Evolutionary conservation across 1,140 invertebrate species (phyloP), one percentile per base, ranked within the genome.

Genomic region (Drosophila yakuba): DNA sequence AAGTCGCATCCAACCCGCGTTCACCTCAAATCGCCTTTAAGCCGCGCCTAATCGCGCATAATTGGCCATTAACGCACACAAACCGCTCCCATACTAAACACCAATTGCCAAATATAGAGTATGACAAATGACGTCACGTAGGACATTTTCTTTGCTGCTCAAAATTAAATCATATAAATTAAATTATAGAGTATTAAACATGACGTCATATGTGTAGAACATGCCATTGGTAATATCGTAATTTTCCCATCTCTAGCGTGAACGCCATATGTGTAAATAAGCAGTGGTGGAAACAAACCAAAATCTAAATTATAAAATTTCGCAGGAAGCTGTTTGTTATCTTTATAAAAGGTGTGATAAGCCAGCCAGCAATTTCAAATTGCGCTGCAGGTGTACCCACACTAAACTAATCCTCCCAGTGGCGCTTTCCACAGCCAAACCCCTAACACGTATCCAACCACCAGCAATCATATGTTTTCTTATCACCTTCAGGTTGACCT

Each of bases 401-500:
- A 0, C 28, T 4, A 43, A 54, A 0, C 28, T 4, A 43, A 54
- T 12, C 2, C 4, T 8, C 12, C 35, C 17, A 15, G n/a, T 23
- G 2, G 14, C 11, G 25, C 23, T 23, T 23, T 36, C 23, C 12
- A n/a, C 6, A 8, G 25, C 14, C 17, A 17, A 39, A 32, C 43
- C 32, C 32, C 38, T 59, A 28, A 52, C 55, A 32, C 69, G 43
- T 45, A 64, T 12, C 1, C 56, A 44, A 7, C 12, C 20, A 44
- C 39, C 36, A 14, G 4, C 48, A 57, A 55, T 64, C 63, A 80
- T 74, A 50, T 69, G 66, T 73, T 79, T 45, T 35, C 74, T 80
- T 79, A 84, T 84, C 81, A 84, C 81, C 81, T 84, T 84, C 80
- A 84, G 72, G 58, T 82, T 83, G 81, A 84, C 81, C 81, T 78